Evolutionary conservation across 2,888 invertebrate species (phyloP).

Genomic region (Diarsia mendica): DNA sequence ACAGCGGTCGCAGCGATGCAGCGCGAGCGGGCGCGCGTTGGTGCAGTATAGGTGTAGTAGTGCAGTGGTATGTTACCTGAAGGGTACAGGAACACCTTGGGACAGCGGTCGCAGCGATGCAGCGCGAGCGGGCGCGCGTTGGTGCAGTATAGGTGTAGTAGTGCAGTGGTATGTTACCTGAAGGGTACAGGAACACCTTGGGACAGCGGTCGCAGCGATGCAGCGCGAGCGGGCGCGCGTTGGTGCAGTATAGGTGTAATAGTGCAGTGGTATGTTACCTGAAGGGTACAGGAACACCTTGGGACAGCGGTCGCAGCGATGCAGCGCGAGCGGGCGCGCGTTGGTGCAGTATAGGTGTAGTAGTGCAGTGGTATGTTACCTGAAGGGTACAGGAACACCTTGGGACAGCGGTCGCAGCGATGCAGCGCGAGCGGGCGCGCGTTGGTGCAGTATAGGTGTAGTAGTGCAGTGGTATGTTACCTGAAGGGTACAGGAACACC

Average conservation of each 20-base stretch:
- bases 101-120: slow-evolving; percentile 91
- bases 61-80: slow-evolving; percentile 31
- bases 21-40: slow-evolving; percentile 84
- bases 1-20: slow-evolving; percentile 91
- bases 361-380: slow-evolving; percentile 22
- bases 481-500: slow-evolving; percentile 77
- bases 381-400: slow-evolving; percentile 78
- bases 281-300: slow-evolving; percentile 79
- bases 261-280: slow-evolving; percentile 18
- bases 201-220: slow-evolving; percentile 91
- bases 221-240: slow-evolving; percentile 87
- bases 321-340: slow-evolving; percentile 89
- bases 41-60: too few relatives aligned
- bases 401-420: slow-evolving; percentile 89
- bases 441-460: too few relatives aligned
- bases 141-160: too few relatives aligned
- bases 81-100: slow-evolving; percentile 80
- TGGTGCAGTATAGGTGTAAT: too few relatives aligned
- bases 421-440: slow-evolving; percentile 90
- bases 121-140: slow-evolving; percentile 87
- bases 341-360: too few relatives aligned
- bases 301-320: slow-evolving; percentile 90
- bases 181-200: slow-evolving; percentile 79
- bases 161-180: slow-evolving; percentile 25
- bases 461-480: slow-evolving; percentile 15